Evolutionary conservation across 2,797 vertebrate species (phyloP).

Genomic region (Sitta carolinensis): DNA sequence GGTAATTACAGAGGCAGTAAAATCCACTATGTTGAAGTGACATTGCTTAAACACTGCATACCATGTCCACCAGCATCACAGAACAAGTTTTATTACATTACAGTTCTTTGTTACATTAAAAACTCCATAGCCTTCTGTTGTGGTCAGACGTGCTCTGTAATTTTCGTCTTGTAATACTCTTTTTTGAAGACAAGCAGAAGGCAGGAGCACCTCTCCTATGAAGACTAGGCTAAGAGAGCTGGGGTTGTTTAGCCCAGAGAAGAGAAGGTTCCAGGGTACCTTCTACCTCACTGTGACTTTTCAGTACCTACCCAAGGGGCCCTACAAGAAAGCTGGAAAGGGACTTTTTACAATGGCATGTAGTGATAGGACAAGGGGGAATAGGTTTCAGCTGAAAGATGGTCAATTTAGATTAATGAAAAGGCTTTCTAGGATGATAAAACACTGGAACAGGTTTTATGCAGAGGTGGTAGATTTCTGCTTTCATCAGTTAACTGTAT

Average conservation of each 20-base stretch:
- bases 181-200: not conserved
- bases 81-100: not conserved
- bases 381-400: not conserved
- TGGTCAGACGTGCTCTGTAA: not conserved
- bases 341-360: not conserved
- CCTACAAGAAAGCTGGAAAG: not conserved
- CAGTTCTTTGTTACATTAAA: not conserved
- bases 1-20: not conserved
- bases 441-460: not conserved
- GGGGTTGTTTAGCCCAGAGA: not conserved
- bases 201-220: rapidly evolving
- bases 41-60: not conserved
- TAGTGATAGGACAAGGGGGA: not conserved
- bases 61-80: not conserved
- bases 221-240: not conserved
- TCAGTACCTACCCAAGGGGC: not conserved
- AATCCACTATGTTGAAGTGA: not conserved
- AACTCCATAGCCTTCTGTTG: not conserved
- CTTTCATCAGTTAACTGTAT: not conserved
- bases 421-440: not conserved
- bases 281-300: not conserved
- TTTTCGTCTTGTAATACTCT: not conserved
- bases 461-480: not conserved
- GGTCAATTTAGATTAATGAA: not conserved
- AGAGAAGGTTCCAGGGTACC: not conserved